Base-by-base conservation (phyloP, 2,797 vertebrate species). In the Melanotaenia pygmaea region DNA sequence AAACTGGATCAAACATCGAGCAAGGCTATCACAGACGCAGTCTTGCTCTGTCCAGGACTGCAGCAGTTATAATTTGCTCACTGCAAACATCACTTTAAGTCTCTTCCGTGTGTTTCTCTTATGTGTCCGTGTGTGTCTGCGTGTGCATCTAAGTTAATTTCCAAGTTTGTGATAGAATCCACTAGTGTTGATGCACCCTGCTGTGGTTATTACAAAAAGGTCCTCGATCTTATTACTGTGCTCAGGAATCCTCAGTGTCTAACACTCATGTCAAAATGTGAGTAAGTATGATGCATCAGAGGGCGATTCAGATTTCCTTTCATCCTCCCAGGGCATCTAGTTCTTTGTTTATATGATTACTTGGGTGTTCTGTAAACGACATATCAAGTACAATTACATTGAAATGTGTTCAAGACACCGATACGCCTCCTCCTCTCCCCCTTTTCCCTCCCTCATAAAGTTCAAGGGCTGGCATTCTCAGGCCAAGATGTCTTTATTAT, bases 361-460 rank as follows among this genome's bases (percentile, higher is more conserved):
- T 90, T 91, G 88, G 90, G 89, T 93, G 91, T 93, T 94, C 93
- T 85, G 81, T 93, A 93, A 94, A 94, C 89, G 80, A 92, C 88
- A 91, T 91, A 93, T 93, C 92, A 92, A 91, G 90, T 92, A 92
- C 91, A 93, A 94, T 94, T 94, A 94, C 87, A 82, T 77, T 83
- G 82, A 93, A 93, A 93, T 91, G 88, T 77, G 85, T 93, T 93
- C 91, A 90, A 92, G 90, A 90, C 88, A 87, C 88, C 61, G 67
- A 88, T 72, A 72, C 64, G 74, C 67, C 73, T 24, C 61, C 75
- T 38, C 45, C 30, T 13, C n/a, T 16, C 28, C 22, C 68, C 60
- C 14, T 51, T 67, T 60, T 38, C 63, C 76, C 70, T 71, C 75
- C 77, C 79, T 87, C 83, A 77, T 88, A 90, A 91, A 91, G 88